Evolutionary conservation across 2,888 invertebrate species (phyloP).

Genomic region (Poecilus cupreus): DNA sequence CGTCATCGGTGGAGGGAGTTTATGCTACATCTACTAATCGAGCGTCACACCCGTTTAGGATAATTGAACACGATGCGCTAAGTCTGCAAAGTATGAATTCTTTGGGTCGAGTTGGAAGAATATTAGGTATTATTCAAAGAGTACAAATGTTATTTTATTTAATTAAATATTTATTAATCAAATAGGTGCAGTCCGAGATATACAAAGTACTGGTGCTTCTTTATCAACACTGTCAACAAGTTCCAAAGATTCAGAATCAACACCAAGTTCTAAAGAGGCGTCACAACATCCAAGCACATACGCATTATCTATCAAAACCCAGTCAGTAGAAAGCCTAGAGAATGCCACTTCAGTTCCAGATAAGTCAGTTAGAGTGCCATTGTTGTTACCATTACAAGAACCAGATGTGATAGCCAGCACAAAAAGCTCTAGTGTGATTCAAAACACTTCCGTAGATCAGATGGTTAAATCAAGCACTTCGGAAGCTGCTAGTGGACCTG

Average conservation of each 20-base stretch:
- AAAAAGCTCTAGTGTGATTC: constrained; percentile 78
- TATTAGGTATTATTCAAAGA: constrained; percentile 76
- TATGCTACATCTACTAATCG: constrained; percentile 79
- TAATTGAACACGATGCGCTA: constrained; percentile 91
- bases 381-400: constrained; percentile 80
- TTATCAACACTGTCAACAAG: constrained; percentile 70
- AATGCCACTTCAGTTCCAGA: neutral
- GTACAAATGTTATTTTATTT: neutral
- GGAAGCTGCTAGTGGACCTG: constrained; percentile 73
- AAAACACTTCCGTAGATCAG: constrained; percentile 68
- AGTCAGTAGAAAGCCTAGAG: constrained; percentile 64
- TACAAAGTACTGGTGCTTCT: constrained; percentile 67
- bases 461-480: constrained; percentile 63
- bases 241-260: constrained; percentile 70
- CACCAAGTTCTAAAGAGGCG: constrained; percentile 70
- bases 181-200: constrained; percentile 62
- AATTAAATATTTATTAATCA: neutral
- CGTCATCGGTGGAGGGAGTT: constrained; percentile 85
- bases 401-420: constrained; percentile 96
- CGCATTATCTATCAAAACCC: constrained; percentile 64
- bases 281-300: constrained; percentile 70
- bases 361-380: constrained; percentile 55
- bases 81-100: constrained; percentile 93
- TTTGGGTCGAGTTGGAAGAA: constrained; percentile 86
- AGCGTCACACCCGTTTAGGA: constrained; percentile 85